phyloP scores from a whole-genome alignment of 2,113 vertebrate species.

The Macrotis lagotis region DNA sequence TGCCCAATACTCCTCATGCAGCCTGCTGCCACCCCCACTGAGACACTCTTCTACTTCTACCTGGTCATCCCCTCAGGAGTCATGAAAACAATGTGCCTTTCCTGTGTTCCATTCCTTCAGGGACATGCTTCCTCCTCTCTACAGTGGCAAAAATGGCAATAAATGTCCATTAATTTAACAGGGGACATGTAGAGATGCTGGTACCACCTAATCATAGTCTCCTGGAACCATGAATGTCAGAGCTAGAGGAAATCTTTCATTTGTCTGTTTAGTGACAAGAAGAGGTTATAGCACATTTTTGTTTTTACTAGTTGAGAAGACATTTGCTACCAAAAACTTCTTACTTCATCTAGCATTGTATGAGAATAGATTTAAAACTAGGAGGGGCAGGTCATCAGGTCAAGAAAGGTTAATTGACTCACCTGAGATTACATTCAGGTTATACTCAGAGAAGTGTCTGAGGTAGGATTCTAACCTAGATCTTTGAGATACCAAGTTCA shows the following conservation, averaged over 20 bases:
- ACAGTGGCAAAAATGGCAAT: neutral
- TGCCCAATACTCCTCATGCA: neutral
- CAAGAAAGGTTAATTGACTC: neutral
- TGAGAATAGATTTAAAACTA: neutral
- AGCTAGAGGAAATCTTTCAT: neutral
- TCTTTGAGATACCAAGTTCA: neutral
- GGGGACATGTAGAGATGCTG: neutral
- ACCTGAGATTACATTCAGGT: neutral
- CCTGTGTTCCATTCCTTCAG: neutral
- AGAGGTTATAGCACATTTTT: neutral
- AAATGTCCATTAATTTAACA: neutral
- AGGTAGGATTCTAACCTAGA: neutral
- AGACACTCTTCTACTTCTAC: neutral
- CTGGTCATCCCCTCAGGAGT: neutral
- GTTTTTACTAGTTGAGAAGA: neutral
- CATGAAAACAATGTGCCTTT: neutral
- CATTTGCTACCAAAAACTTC: neutral
- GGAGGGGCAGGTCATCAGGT: too few relatives aligned
- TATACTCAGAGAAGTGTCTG: neutral
- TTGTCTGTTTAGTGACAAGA: neutral
- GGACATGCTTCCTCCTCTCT: neutral
- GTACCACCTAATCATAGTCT: neutral
- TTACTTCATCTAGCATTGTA: neutral
- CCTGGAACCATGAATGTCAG: neutral
- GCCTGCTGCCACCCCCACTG: neutral